Conservation (phyloP, 2,888 invertebrate species). For the Hedychridium roseum region DNA sequence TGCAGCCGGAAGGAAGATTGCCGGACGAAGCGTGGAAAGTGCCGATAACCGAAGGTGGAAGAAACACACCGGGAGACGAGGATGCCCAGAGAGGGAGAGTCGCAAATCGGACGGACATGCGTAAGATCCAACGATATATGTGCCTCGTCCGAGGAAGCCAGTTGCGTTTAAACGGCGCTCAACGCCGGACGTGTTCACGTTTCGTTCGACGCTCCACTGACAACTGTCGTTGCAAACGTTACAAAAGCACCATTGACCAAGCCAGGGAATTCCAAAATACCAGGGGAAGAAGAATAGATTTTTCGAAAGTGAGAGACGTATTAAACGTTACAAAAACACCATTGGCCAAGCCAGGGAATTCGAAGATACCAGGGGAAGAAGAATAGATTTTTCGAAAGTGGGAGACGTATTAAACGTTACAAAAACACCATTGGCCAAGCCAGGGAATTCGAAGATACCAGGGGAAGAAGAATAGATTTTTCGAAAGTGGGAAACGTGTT, state of each 20-base stretch:
- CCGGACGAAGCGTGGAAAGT: background rate
- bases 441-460: no score
- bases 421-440: no score
- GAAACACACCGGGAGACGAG: slow-evolving; percentile 9
- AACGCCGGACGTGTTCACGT: slow-evolving; percentile 36
- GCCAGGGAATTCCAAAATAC: background rate
- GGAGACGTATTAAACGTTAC: no score
- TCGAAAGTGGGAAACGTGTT: no score
- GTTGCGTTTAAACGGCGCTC: slow-evolving; percentile 49
- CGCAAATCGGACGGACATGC: slow-evolving; percentile 48
- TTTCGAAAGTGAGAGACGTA: no score
- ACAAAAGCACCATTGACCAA: background rate
- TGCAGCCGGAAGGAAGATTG: slow-evolving; percentile 10
- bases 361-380: no score
- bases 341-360: background rate
- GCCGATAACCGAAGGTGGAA: background rate
- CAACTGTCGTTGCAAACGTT: background rate
- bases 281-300: no score
- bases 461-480: no score
- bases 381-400: no score
- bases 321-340: background rate
- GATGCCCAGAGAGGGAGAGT: slow-evolving; percentile 17
- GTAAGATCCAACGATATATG: slow-evolving; percentile 46
- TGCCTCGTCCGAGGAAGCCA: slow-evolving; percentile 37
- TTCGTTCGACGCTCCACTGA: slow-evolving; percentile 15